Evolutionary conservation across 2,113 vertebrate genomes (phyloP), one percentile per base, ranked within the genome.

Genomic region (Oenanthe oenanthe): DNA sequence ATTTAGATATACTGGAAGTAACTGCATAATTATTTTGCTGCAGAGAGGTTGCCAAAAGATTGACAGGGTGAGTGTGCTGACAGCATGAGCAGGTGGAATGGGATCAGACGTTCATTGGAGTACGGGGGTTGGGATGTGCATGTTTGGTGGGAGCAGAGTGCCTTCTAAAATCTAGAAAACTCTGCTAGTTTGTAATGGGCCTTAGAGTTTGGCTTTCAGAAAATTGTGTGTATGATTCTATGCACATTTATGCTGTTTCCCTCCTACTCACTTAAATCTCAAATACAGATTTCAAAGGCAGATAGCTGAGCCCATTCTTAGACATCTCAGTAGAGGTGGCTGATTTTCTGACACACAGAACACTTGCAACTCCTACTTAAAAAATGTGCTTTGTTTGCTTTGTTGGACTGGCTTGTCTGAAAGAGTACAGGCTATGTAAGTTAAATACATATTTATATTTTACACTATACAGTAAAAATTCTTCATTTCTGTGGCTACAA

Each of bases 11-110:
- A 34, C 42, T 89, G 67, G 34, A 85, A 85, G 65, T 19, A 70
- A 31, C 29, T 47, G 58, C 48, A 32, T 42, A 77, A 93, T 96
- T 91, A 70, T 92, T 95, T 94, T 78, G 65, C 89, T 93, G 62
- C 50, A 34, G 70, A 92, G 86, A 84, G 57, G 28, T 63, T 87
- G 54, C 70, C 16, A 11, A 72, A 65, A 85, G 79, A 56, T 94
- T 94, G 78, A 89, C 38, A 50, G 79, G 19, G 34, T 86, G 60
- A 66, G 63, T 72, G 75, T 72, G 47, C 58, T 93, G 87, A 80
- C 79, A 89, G 75, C 92, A 24, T 31, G 74, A 77, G 84, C 79
- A 93, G 65, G 66, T 95, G 62, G 51, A 90, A 79, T 85, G 75
- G 85, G 94, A 75, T 89, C 79, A 93, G 82, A 48, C 45, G 66